Evolutionary conservation across 1,140 invertebrate genomes (phyloP).

Genomic region (Carposina sasakii): DNA sequence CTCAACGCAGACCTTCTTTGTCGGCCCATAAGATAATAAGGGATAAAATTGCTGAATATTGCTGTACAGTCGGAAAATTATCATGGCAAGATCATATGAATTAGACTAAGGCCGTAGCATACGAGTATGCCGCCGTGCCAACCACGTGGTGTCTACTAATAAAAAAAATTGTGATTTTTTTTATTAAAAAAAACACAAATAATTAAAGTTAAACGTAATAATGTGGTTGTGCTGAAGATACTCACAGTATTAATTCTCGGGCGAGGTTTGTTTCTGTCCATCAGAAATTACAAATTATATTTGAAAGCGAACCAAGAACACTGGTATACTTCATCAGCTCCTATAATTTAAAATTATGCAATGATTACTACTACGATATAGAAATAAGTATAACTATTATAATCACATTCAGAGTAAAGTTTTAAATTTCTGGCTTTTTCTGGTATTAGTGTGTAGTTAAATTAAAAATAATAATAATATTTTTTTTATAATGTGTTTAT

Average conservation of each 20-base stretch:
- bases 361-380: not conserved
- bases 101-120: too few relatives aligned
- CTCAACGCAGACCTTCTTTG: too few relatives aligned
- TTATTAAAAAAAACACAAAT: not conserved
- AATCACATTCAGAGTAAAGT: not conserved
- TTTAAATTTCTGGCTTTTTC: not conserved
- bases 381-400: not conserved
- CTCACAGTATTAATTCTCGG: not conserved
- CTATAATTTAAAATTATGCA: not conserved
- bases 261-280: not conserved
- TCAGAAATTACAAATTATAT: not conserved
- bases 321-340: not conserved
- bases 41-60: too few relatives aligned
- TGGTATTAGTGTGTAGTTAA: not conserved
- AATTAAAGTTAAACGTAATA: not conserved
- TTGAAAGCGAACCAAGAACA: not conserved
- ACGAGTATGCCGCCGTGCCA: too few relatives aligned
- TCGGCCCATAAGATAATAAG: too few relatives aligned
- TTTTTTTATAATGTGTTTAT: not conserved
- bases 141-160: not conserved
- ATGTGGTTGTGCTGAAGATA: not conserved
- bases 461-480: not conserved
- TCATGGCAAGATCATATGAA: too few relatives aligned
- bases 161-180: not conserved
- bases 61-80: too few relatives aligned